Conservation (phyloP, 2,888 invertebrate species). For the Cantharis lateralis region DNA sequence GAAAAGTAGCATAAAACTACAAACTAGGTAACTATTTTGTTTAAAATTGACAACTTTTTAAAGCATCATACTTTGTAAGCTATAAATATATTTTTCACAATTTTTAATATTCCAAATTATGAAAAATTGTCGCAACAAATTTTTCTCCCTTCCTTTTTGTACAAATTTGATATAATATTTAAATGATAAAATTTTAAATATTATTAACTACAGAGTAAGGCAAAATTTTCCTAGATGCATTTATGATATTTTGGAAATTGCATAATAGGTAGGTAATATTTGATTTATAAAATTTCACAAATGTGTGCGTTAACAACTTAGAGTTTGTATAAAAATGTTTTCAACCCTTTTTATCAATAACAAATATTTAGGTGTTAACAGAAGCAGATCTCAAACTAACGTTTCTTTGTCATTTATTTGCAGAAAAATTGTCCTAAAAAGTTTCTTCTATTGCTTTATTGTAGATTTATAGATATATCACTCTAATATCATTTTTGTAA, state of each 20-base stretch:
- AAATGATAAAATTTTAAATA: background rate
- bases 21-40: background rate
- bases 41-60: background rate
- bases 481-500: slow-evolving; percentile 2
- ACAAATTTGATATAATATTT: background rate
- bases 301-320: background rate
- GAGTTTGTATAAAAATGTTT: background rate
- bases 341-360: slow-evolving; percentile 5
- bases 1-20: background rate
- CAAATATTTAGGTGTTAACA: slow-evolving; percentile 16
- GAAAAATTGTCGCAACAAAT: background rate
- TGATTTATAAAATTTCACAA: slow-evolving; percentile 1
- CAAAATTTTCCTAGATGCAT: background rate
- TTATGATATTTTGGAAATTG: background rate
- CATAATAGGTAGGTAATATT: background rate
- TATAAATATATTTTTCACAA: background rate
- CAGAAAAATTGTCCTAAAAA: background rate
- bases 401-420: slow-evolving; percentile 3
- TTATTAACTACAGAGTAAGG: background rate
- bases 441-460: slow-evolving; percentile 3
- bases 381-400: slow-evolving; percentile 30
- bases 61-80: background rate
- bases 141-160: background rate
- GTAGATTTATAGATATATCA: background rate
- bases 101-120: background rate